phyloP scores from a whole-genome alignment of 1,140 invertebrate genomes.

The Trypoxylus dichotomus region DNA sequence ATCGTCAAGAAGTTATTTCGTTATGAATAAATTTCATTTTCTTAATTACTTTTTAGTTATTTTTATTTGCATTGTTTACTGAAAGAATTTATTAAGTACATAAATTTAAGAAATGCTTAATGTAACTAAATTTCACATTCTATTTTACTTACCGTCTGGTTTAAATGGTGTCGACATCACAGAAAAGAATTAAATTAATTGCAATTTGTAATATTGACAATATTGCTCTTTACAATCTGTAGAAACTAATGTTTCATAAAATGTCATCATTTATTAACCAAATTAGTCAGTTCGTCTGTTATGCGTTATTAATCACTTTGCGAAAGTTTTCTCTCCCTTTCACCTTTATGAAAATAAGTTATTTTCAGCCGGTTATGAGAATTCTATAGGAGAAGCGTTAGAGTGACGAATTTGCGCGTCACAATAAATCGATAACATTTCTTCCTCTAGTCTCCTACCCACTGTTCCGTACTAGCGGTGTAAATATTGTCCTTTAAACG shows the following conservation, averaged over 20 bases:
- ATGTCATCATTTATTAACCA: neutral
- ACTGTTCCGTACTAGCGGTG: neutral
- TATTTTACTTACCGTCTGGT: neutral
- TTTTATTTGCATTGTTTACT: no score
- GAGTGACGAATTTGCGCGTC: neutral
- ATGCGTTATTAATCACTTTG: neutral
- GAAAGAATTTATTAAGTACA: no score
- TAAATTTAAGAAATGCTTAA: neutral
- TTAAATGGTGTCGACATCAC: neutral
- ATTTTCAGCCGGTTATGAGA: neutral
- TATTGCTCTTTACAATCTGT: neutral
- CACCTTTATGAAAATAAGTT: constrained; percentile 3
- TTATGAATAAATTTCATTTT: no score
- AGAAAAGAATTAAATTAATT: neutral
- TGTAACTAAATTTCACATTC: neutral
- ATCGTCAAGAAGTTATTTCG: no score
- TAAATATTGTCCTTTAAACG: constrained; percentile 4
- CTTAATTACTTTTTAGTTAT: no score
- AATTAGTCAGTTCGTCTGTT: neutral
- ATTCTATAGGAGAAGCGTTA: no score
- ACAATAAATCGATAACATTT: neutral
- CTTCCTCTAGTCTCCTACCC: neutral
- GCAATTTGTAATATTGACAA: neutral
- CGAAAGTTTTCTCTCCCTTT: neutral
- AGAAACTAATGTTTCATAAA: neutral